Conservation (phyloP, 2,113 vertebrate genomes). For the Leptocoma aspasia region DNA sequence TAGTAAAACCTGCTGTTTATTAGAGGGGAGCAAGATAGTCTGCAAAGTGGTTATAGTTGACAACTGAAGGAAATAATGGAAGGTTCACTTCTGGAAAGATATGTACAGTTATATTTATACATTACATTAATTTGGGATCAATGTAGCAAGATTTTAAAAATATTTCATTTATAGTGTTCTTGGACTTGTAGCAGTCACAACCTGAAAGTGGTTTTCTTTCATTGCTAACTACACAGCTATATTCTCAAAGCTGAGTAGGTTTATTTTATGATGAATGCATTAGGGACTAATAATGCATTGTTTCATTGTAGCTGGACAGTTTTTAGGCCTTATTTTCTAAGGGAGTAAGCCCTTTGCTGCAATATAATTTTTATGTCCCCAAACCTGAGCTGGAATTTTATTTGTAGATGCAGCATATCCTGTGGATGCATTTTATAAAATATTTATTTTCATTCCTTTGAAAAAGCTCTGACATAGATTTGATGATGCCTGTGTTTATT, state of each 20-base stretch:
- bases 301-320: not conserved
- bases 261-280: not conserved
- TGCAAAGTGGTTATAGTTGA: not conserved
- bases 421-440: not conserved
- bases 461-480: not conserved
- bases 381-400: not conserved
- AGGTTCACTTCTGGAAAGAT: not conserved
- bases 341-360: not conserved
- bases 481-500: not conserved
- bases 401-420: not conserved
- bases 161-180: not conserved
- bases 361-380: not conserved
- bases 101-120: not conserved
- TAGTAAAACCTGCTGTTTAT: not conserved
- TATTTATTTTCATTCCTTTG: not conserved
- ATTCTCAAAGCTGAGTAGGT: not conserved
- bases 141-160: not conserved
- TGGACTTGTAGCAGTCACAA: not conserved
- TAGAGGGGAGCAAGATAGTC: not conserved
- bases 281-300: not conserved
- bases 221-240: not conserved
- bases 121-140: not conserved
- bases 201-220: not conserved
- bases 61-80: not conserved
- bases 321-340: not conserved